Evolutionary conservation across 2,888 invertebrate species (phyloP).

Genomic region (Acrobasis consociella): DNA sequence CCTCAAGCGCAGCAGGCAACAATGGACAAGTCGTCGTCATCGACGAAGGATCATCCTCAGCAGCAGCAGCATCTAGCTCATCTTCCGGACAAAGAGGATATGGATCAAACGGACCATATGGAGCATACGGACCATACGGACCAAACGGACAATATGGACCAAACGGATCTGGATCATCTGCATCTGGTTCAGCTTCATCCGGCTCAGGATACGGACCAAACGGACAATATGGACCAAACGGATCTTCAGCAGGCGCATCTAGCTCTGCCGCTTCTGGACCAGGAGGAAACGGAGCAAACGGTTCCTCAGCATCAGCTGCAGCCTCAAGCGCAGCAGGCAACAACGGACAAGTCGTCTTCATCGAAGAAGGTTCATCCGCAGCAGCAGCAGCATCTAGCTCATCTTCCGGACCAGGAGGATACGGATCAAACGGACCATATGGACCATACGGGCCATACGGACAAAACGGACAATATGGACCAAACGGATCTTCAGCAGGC

Average conservation of each 20-base stretch:
- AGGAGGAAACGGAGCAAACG: not conserved
- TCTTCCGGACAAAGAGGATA: constrained; percentile 13
- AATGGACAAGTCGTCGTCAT: constrained; percentile 1
- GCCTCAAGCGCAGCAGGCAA: not conserved
- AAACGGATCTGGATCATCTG: not conserved
- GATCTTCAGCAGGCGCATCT: constrained; percentile 24
- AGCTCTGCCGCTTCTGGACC: not conserved
- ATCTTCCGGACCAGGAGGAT: not conserved
- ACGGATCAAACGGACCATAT: not conserved
- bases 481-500: not conserved
- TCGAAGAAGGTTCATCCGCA: not conserved
- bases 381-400: not conserved
- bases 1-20: not conserved
- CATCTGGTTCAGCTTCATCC: not conserved
- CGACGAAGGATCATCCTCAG: constrained; percentile 20
- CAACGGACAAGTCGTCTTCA: not conserved
- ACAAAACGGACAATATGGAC: not conserved
- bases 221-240: constrained; percentile 26
- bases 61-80: constrained; percentile 28
- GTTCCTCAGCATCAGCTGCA: not conserved
- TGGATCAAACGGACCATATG: constrained; percentile 5
- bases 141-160: not conserved
- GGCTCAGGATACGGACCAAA: constrained; percentile 18
- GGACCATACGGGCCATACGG: constrained; percentile 5
- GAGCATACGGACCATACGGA: constrained; percentile 23